Base-by-base conservation (phyloP, 2,797 vertebrate genomes). In the Bradypodion pumilum region DNA sequence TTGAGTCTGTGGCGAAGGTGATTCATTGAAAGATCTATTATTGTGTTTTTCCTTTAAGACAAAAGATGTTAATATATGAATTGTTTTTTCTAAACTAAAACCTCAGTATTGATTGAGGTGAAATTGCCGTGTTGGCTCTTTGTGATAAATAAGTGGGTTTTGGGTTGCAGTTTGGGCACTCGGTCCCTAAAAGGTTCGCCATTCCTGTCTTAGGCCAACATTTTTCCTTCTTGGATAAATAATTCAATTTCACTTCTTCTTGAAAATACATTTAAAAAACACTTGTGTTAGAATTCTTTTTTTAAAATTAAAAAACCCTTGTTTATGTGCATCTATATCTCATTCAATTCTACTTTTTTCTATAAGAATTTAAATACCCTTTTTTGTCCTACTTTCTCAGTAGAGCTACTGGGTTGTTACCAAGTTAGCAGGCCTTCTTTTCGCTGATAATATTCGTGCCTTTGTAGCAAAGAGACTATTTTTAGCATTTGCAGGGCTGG, bases 381-480 rank as follows among this genome's bases (percentile, higher is more conserved):
- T 25, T 46, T 3, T 49, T 37, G 0, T 65, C 46, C 49, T 74
- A 72, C 9, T 37, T 86, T 78, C 73, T 12, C 52, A 44, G 7
- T 75, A 63, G 80, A 87, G 74, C 78, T 73, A 27, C 82, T 86
- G 73, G 81, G 40, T 74, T 88, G 80, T 82, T 85, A 52, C 59
- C 75, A 72, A 83, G 77, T 62, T 85, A 79, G 2, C 79, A 89
- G 75, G 88, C 87, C 84, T 85, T 85, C 82, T 88, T 92, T 89
- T 81, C 0, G 0, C 90, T 88, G 87, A 88, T 91, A 86, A 82
- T 83, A 59, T 85, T 21, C 46, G 4, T 89, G 85, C 60, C 89
- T 80, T 80, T 90, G 35, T 78, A 83, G 89, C 19, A 59, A 60
- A 72, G 85, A 73, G 85, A 69, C 62, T 93, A 89, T 92, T 94